Percentiles rank a stretch among this genome's conserved stretches.
Conservation (phyloP, 2,888 invertebrate genomes). For the Dasypolia templi region DNA sequence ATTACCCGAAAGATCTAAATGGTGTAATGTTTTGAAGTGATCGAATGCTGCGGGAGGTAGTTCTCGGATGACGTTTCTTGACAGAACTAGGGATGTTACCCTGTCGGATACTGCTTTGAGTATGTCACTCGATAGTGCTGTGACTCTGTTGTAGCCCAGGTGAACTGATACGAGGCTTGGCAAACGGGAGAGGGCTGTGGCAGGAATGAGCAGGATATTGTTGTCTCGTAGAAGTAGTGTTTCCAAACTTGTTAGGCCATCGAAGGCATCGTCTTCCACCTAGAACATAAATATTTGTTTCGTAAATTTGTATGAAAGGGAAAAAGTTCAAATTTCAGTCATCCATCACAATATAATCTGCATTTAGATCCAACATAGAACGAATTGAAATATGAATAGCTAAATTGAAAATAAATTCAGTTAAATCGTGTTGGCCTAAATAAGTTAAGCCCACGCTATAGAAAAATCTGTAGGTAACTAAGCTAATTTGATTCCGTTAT, state of each 20-base stretch:
- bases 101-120: slow-evolving; percentile 93
- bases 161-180: slow-evolving; percentile 93
- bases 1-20: slow-evolving; percentile 95
- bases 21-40: slow-evolving; percentile 93
- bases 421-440: not conserved
- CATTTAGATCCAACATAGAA: not conserved
- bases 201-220: slow-evolving; percentile 96
- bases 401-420: not conserved
- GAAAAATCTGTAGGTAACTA: not conserved
- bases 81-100: slow-evolving; percentile 93
- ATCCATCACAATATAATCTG: not conserved
- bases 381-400: not conserved
- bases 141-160: slow-evolving; percentile 96
- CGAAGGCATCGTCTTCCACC: slow-evolving; percentile 97
- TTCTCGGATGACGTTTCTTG: slow-evolving; percentile 96
- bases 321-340: not conserved
- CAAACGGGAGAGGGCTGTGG: slow-evolving; percentile 95
- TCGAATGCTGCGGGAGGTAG: slow-evolving; percentile 95
- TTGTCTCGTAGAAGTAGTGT: slow-evolving; percentile 96
- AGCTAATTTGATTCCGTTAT: too few species aligned
- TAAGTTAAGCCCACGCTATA: not conserved
- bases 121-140: slow-evolving; percentile 95
- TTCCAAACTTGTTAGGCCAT: slow-evolving; percentile 94
- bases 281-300: slow-evolving; percentile 75
- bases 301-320: not conserved